These are phyloP conservation scores for Drosophila ezoana DNA, from an alignment of 2,888 invertebrate genomes.

Conservation along the genomic window DNA sequence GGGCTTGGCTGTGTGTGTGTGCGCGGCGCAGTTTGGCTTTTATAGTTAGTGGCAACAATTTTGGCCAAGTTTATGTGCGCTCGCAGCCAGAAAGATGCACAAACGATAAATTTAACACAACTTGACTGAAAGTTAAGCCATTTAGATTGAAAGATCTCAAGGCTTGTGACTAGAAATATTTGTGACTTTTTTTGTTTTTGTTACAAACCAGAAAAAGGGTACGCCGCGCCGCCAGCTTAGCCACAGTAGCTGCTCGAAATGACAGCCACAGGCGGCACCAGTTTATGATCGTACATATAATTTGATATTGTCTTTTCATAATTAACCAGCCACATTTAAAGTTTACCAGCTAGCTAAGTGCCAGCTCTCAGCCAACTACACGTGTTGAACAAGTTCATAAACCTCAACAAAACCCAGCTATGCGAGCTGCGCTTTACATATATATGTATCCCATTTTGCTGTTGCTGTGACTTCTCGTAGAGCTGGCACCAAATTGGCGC, in stretches of 20 bases:
- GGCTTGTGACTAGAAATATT: conserved; percentile 37
- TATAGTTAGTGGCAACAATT: conserved; percentile 60
- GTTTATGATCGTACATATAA: conserved; percentile 32
- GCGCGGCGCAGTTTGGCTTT: conserved; percentile 43
- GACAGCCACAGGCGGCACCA: conserved; percentile 19
- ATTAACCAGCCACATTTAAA: conserved; percentile 46
- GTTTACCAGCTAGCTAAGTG: conserved; percentile 16
- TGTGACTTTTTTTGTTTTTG: conserved; percentile 13
- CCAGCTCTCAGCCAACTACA: conserved; percentile 41
- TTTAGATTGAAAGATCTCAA: conserved; percentile 66
- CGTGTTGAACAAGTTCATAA: conserved; percentile 73
- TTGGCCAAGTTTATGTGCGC: conserved; percentile 62
- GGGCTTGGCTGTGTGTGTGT: conserved; percentile 3
- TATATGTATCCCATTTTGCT: conserved; percentile 15
- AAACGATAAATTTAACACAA: conserved; percentile 64
- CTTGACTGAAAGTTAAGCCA: conserved; percentile 62
- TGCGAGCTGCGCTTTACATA: conserved; percentile 26
- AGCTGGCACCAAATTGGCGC: conserved; percentile 33
- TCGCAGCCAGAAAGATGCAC: conserved; percentile 55
- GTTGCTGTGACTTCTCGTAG: conserved; percentile 8
- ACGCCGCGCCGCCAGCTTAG: conserved; percentile 29
- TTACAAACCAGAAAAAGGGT: conserved; percentile 38
- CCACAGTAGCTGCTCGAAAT: conserved; percentile 9
- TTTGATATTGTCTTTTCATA: conserved; percentile 43
- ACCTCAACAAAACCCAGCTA: conserved; percentile 44